These are phyloP conservation scores for Littorina saxatilis DNA, from an alignment of 1,140 invertebrate genomes.

Conservation along the genomic window DNA sequence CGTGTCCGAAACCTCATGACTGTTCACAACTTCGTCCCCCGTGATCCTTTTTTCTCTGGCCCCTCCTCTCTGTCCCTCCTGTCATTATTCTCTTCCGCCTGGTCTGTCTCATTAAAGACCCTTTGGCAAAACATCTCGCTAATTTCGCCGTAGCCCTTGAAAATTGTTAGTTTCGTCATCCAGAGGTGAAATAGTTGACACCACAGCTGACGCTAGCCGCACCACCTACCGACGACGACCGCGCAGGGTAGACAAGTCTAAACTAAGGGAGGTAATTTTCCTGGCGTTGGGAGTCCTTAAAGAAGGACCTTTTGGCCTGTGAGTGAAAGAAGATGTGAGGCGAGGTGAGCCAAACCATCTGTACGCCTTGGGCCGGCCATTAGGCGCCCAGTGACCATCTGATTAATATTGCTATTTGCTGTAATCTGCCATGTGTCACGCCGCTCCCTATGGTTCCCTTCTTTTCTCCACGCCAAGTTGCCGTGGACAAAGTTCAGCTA, in stretches of 20 bases:
- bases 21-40: neutral
- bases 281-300: too few relatives aligned
- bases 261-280: neutral
- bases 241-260: neutral
- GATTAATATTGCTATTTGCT: too few relatives aligned
- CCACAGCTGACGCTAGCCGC: neutral
- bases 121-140: neutral
- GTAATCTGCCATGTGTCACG: too few relatives aligned
- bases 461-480: too few relatives aligned
- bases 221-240: neutral
- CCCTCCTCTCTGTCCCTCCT: neutral
- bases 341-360: too few relatives aligned
- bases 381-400: too few relatives aligned
- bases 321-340: too few relatives aligned
- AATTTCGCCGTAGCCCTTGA: neutral
- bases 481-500: too few relatives aligned
- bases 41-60: constrained; percentile 5
- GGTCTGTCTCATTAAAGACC: neutral
- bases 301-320: too few relatives aligned
- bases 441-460: too few relatives aligned
- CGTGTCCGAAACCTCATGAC: too few relatives aligned
- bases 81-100: constrained; percentile 20
- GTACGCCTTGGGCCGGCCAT: too few relatives aligned
- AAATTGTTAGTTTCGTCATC: constrained; percentile 23
- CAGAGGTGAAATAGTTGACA: neutral